Evolutionary conservation across 53 echinoderm and acorn worm genomes (phyloP).

Genomic region (Stichopus horrens): DNA sequence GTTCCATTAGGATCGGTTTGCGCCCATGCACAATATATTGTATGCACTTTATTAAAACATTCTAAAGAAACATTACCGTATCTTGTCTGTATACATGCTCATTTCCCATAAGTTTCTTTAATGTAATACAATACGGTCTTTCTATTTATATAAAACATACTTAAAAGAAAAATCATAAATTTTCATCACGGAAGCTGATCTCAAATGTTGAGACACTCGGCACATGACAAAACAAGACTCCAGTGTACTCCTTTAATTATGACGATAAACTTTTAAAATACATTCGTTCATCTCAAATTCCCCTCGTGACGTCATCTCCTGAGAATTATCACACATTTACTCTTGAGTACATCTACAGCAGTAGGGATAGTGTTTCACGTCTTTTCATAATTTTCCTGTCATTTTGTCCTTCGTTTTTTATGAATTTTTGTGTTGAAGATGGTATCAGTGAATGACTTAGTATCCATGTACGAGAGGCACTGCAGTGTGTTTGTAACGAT

Average conservation of each 20-base stretch:
- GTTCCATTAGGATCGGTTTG: too few relatives aligned
- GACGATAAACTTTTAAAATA: constrained; percentile 5
- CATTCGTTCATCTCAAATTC: constrained; percentile 25
- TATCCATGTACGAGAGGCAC: too few relatives aligned
- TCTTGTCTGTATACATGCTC: background rate
- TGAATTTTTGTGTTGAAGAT: constrained; percentile 25
- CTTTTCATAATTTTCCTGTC: constrained; percentile 34
- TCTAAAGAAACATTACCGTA: background rate
- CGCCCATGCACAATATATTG: too few relatives aligned
- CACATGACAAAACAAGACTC: background rate
- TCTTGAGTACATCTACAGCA: constrained; percentile 9
- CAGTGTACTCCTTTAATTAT: constrained; percentile 4
- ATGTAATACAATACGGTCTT: background rate
- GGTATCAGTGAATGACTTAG: background rate
- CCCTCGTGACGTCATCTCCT: constrained; percentile 25
- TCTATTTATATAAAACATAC: background rate
- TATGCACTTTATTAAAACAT: too few relatives aligned
- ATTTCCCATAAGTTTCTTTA: background rate
- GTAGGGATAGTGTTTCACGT: constrained; percentile 9
- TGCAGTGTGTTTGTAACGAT: too few relatives aligned
- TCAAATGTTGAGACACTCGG: background rate
- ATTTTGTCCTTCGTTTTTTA: constrained; percentile 23
- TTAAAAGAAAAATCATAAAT: background rate
- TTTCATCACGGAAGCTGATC: background rate
- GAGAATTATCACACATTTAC: constrained; percentile 27